Evolutionary conservation across 1,140 invertebrate genomes (phyloP), one percentile per base, ranked within the genome.

Genomic region (Tetramorium simillimum): DNA sequence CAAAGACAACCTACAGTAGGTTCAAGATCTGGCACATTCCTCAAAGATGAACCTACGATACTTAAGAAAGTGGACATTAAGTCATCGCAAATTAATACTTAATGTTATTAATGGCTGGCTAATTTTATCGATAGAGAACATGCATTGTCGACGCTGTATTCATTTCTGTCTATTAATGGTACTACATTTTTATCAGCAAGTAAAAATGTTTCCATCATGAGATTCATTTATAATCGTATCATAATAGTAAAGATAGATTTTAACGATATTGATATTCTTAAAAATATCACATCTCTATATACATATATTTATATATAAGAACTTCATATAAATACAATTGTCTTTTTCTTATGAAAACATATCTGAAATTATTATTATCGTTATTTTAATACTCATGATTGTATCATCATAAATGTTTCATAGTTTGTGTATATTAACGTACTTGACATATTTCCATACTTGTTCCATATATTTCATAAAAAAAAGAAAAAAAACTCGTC

Each of bases 1-100:
- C 86, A 92, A n/a, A 94, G 92, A 65, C 93, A 93, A 69, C 92
- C 93, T 5, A 95, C 93, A 7, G 95, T 95, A 40, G 95, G 95
- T 63, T 96, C 95, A 14, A 94, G 97, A 81, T 97, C 97, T 0
- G 96, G 96, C 14, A 97, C 97, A 0, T 97, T 97, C 91, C 94
- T 97, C 10, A 97, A 97, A 92, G 97, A 97, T 89, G 97, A 97
- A 92, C 95, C 96, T 67, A 95, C 96, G 16, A 95, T 96, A 89
- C 91, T 96, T 21, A 96, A 96, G 65, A 96, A 95, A 49, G 89
- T 93, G 3, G 95, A 95, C 67, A 93, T 96, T 73, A 94, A 95
- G 77, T 93, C 95, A 7, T 91, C 94, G 43, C 93, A 95, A 75
- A 94, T 95, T 49, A 93, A 93, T 77, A 91, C 88, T 86, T 94